Evolutionary conservation across 2,113 vertebrate species (phyloP).

Genomic region (Sinocyclocheilus rhinocerous): DNA sequence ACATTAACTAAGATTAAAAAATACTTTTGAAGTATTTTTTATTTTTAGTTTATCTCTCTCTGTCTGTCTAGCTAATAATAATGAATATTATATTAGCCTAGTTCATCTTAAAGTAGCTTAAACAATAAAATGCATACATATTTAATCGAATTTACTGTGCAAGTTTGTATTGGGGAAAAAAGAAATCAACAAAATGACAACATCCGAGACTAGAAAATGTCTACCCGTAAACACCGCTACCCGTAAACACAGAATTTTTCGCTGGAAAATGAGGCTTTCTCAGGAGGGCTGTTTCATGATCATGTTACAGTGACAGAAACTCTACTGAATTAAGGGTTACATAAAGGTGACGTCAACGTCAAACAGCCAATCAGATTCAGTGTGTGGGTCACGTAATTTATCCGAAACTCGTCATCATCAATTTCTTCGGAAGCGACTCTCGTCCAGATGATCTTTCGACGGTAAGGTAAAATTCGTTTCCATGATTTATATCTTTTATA

Average conservation of each 20-base stretch:
- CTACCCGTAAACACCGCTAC: too few species aligned
- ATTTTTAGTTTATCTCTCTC: neutral
- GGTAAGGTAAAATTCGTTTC: neutral
- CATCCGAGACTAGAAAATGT: neutral
- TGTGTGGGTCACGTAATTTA: slow-evolving; percentile 5
- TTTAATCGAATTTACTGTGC: neutral
- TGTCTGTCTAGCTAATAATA: neutral
- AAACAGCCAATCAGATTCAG: slow-evolving; percentile 33
- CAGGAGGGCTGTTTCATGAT: neutral
- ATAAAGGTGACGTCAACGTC: neutral
- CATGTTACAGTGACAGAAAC: neutral
- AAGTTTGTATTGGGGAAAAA: neutral
- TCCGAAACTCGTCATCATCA: neutral
- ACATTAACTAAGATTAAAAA: neutral
- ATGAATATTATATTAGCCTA: neutral
- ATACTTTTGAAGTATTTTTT: too few species aligned
- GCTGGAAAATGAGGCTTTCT: neutral
- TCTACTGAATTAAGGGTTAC: slow-evolving; percentile 6
- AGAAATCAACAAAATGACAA: neutral
- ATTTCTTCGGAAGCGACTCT: slow-evolving; percentile 22
- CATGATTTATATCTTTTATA: neutral
- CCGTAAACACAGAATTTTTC: neutral
- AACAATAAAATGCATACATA: neutral
- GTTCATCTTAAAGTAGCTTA: neutral
- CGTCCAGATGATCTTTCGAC: neutral